A percentile compares a stretch with the other conserved stretches of the same genome.
Conservation (phyloP, 1,140 invertebrate genomes). For the Micrasema longulum region DNA sequence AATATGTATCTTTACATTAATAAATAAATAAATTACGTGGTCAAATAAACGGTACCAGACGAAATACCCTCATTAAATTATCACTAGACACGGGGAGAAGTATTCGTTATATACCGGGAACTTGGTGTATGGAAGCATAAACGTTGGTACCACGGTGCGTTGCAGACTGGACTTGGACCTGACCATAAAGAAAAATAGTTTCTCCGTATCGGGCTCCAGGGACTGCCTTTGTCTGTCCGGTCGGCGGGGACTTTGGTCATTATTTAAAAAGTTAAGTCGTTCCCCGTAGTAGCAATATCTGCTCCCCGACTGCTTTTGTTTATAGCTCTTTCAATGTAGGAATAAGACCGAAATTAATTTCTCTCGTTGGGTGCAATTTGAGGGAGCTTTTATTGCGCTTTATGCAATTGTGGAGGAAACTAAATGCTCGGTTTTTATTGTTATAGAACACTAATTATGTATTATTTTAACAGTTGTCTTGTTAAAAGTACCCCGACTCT, state of each 20-base stretch:
- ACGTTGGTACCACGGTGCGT: too few relatives aligned
- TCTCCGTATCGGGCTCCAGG: neutral
- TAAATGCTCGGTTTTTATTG: neutral
- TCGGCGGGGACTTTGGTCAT: constrained; percentile 10
- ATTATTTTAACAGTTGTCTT: neutral
- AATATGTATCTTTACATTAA: too few relatives aligned
- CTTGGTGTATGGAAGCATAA: too few relatives aligned
- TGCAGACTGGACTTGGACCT: too few relatives aligned
- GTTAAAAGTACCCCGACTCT: neutral
- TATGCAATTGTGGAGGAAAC: constrained; percentile 9
- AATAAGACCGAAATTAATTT: constrained; percentile 30
- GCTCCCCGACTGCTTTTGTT: constrained; percentile 21
- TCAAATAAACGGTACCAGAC: too few relatives aligned
- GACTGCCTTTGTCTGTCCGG: neutral
- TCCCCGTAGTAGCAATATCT: constrained; percentile 25
- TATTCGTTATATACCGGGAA: too few relatives aligned
- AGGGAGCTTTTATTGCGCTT: constrained; percentile 23
- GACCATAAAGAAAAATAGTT: constrained; percentile 4
- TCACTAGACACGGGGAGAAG: too few relatives aligned
- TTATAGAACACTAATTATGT: constrained; percentile 5
- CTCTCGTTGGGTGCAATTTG: constrained; percentile 17
- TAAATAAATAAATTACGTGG: too few relatives aligned
- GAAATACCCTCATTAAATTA: too few relatives aligned
- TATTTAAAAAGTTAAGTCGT: constrained; percentile 28
- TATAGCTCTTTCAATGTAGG: constrained; percentile 5